Percentiles rank a stretch among this genome's conserved stretches.
phyloP scores from a whole-genome alignment of 1,140 invertebrate species.

The Heliconius nattereri region DNA sequence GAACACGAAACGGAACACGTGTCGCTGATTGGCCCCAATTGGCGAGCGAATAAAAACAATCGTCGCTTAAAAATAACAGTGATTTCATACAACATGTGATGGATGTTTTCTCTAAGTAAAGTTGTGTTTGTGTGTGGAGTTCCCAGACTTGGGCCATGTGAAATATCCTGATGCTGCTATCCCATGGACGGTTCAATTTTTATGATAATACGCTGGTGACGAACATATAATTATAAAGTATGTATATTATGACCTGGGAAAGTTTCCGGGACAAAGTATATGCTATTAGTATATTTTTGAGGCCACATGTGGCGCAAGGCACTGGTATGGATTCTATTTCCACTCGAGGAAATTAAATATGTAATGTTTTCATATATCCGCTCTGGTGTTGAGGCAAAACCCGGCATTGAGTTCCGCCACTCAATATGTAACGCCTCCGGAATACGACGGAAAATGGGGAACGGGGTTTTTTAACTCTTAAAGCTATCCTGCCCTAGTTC shows the following conservation, averaged over 20 bases:
- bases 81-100: constrained; percentile 80
- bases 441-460: too few species aligned
- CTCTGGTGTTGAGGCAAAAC: too few species aligned
- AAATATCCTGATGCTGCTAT: constrained; percentile 62
- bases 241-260: constrained; percentile 37
- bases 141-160: constrained; percentile 71
- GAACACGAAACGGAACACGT: constrained; percentile 63
- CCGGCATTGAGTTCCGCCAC: too few species aligned
- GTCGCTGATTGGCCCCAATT: constrained; percentile 79
- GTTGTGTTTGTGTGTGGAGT: constrained; percentile 49
- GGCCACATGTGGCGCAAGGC: too few species aligned
- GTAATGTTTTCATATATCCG: too few species aligned
- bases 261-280: constrained; percentile 49
- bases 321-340: too few species aligned
- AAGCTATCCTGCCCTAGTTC: too few species aligned
- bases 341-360: too few species aligned
- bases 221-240: background rate
- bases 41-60: constrained; percentile 81
- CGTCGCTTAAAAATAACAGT: constrained; percentile 79
- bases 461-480: too few species aligned
- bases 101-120: constrained; percentile 67
- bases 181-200: constrained; percentile 52
- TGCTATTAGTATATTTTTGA: background rate
- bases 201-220: background rate
- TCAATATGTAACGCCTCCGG: too few species aligned